Percentiles rank a stretch among this genome's conserved stretches.
phyloP scores from a whole-genome alignment of 37 sponge, comb jelly and placozoan species.

The Haliclona indistincta region DNA sequence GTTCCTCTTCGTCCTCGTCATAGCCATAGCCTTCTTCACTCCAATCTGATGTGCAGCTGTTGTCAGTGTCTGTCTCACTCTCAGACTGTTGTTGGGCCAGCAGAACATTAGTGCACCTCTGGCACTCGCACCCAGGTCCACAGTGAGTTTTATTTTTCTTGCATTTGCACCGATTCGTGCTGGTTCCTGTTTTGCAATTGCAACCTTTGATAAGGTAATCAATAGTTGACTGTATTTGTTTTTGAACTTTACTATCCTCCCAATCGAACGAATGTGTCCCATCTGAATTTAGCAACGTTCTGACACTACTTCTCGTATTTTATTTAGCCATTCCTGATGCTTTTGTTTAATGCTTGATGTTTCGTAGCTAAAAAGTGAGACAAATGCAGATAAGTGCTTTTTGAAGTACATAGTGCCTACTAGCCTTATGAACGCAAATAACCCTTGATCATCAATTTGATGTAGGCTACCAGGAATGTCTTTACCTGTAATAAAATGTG shows the following conservation, averaged over 20 bases:
- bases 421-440: background rate
- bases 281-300: background rate
- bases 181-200: slow-evolving; percentile 17
- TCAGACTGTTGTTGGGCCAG: background rate
- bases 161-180: slow-evolving; percentile 6
- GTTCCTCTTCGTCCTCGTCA: too few relatives aligned
- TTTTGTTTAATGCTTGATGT: background rate
- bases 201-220: slow-evolving; percentile 13
- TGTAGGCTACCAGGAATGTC: too few relatives aligned
- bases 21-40: background rate
- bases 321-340: background rate
- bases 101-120: background rate
- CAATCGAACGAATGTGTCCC: slow-evolving; percentile 3
- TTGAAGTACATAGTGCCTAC: slow-evolving; percentile 11
- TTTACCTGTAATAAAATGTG: too few relatives aligned
- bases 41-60: background rate
- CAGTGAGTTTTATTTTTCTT: background rate
- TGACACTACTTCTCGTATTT: background rate
- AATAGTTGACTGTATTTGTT: too few relatives aligned
- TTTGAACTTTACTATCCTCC: slow-evolving; percentile 4
- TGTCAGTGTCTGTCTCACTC: background rate
- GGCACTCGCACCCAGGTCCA: too few relatives aligned
- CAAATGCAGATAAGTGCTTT: background rate
- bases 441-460: too few relatives aligned
- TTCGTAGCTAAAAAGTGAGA: background rate